Base-by-base conservation (phyloP, 2,113 vertebrate species). In the Nanorana parkeri region DNA sequence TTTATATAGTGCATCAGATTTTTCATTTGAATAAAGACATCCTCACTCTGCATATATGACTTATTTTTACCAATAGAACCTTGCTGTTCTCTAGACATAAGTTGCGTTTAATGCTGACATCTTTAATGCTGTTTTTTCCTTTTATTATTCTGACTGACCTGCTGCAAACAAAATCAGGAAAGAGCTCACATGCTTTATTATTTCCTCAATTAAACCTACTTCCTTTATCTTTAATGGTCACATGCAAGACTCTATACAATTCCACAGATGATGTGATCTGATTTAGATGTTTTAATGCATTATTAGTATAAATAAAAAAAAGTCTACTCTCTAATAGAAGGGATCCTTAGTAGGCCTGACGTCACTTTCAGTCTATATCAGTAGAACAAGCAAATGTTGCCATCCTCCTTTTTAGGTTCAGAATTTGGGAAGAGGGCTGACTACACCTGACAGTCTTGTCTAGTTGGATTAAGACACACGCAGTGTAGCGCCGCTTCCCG, bases 401-500 rank as follows among this genome's bases (percentile, higher is more conserved):
- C 32, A 28, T 29, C 72, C 41, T 55, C 71, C 69, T 7, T 73
- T 28, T 65, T 41, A 36, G 21, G 41, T 5, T 74, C 36, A 54
- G 11, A 52, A 17, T 74, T 26, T 55, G 29, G 2, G 13, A 55
- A 55, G 26, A 29, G 17, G 32, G 20, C 32, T 82, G 80, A 58
- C 80, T 75, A 29, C n/a, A 67, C 80, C 80, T 67, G 80, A 75
- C 80, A 82, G 67, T 20, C 16, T 32, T 82, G 80, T 75, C 80
- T 75, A 29, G 41, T 75, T n/a, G n/a, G 6, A 75, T 82, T 75
- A 82, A 24, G 63, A 66, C 32, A 11, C n/a, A 52, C 7, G 58
- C 23, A 51, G 51, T 19, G 36, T 64, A 20, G 60, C 26, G 2
- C 11, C 26, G 52, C 29, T 65, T 28, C 64, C 19, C 60, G 28